Base-by-base conservation (phyloP, 2,888 invertebrate genomes). In the Ormyrus rosae region DNA sequence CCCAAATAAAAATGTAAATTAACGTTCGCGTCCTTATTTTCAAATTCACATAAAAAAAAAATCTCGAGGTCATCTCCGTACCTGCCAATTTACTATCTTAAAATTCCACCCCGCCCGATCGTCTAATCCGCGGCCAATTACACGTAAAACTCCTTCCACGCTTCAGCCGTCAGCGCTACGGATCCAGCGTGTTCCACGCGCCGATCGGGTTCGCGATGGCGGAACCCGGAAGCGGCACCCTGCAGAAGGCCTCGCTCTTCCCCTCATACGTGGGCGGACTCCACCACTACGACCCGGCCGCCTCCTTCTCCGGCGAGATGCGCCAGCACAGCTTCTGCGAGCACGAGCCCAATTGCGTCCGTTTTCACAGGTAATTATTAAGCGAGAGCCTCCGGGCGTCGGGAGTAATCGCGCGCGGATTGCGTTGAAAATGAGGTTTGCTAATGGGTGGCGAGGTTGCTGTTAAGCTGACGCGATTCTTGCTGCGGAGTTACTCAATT, bases 251-350 rank as follows among this genome's bases (percentile, higher is more conserved):
- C 11, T 84, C 91, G 19, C 87, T 92, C 13, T 92, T 92, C 85
- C 91, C 91, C 64, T 87, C 88, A 75, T 92, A 91, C 85, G 90
- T 89, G 69, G 92, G 91, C 63, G 91, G 90, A 75, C 86, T 91
- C 64, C 90, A 88, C 65, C 91, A 89, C 71, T 90, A 91, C 82
- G 91, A 91, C 73, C 88, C 90, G 10, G 89, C 89, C 68, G 89
- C 89, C 60, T 89, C 88, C 79, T 86, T 90, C 83, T 86, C 88
- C 34, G 86, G 86, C 61, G 86, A 88, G 80, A 80, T 86, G 48
- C 85, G 89, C 72, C 86, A 86, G 63, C 86, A 86, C 75, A 88
- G 88, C 78, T 83, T 88, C 70, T 87, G 88, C 83, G 89, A 89
- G 67, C 89, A 89, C 80, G 88, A 88, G 76, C 85, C 88, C 50